These are phyloP conservation scores for Paradoxurus hermaphroditus DNA, from an alignment of 2,113 vertebrate genomes.

Conservation along the genomic window DNA sequence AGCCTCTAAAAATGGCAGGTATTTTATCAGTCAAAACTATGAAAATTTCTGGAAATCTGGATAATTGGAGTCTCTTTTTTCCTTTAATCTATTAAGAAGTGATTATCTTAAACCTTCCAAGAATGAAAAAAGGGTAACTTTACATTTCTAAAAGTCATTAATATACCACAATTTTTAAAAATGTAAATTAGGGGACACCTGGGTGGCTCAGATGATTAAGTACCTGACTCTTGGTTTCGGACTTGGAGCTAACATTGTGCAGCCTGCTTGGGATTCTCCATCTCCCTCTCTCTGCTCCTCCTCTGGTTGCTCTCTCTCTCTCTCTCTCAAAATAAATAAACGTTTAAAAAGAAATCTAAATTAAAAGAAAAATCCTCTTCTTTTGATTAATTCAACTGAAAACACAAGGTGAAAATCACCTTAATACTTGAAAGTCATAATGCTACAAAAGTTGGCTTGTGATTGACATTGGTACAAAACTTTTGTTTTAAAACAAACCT, in stretches of 20 bases:
- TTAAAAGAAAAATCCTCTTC: background rate
- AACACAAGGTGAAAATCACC: background rate
- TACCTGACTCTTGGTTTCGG: too few species aligned
- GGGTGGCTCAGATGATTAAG: too few species aligned
- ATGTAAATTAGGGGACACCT: background rate
- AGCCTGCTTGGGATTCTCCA: too few species aligned
- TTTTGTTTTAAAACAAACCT: constrained; percentile 9
- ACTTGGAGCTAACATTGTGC: too few species aligned
- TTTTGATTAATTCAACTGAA: constrained; percentile 26
- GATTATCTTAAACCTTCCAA: background rate
- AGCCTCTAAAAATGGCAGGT: background rate
- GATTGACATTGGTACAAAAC: background rate
- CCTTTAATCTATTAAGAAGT: background rate
- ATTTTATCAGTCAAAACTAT: constrained; percentile 7
- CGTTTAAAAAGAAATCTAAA: too few species aligned
- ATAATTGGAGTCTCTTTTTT: background rate
- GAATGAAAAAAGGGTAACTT: constrained; percentile 5
- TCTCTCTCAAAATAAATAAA: too few species aligned
- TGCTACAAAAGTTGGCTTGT: background rate
- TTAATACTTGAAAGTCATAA: constrained; percentile 23
- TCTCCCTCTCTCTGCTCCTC: too few species aligned
- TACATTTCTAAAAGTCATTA: constrained; percentile 23
- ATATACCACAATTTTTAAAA: background rate
- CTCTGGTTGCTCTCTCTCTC: too few species aligned
- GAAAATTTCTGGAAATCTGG: background rate